These are phyloP conservation scores for Callipepla californica DNA, from an alignment of 2,113 vertebrate genomes.

Conservation along the genomic window DNA sequence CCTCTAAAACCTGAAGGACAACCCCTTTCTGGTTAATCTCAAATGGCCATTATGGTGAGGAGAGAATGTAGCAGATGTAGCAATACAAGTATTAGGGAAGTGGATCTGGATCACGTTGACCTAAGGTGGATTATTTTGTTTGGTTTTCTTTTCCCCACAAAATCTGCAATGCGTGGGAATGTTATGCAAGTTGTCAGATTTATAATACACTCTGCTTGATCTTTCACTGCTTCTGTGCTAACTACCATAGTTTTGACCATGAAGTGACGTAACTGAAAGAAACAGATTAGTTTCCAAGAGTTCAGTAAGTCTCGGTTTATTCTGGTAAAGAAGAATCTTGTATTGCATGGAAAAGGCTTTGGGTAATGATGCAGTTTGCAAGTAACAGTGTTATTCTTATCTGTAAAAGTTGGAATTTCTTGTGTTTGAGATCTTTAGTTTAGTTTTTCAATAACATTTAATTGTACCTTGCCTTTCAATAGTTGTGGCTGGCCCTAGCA, in stretches of 20 bases:
- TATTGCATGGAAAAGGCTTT: background rate
- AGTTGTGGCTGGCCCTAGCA: conserved; percentile 97
- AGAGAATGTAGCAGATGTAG: background rate
- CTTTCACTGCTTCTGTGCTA: background rate
- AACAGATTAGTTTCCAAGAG: background rate
- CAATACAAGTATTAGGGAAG: background rate
- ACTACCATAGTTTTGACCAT: background rate
- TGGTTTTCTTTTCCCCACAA: background rate
- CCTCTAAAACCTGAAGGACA: background rate
- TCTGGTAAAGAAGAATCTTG: background rate
- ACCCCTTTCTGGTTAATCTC: background rate
- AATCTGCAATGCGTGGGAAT: background rate
- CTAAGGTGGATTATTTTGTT: background rate
- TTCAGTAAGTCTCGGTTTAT: background rate
- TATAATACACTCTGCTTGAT: background rate
- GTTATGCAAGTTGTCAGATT: background rate
- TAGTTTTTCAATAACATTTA: background rate
- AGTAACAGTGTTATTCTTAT: background rate
- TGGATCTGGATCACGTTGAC: background rate
- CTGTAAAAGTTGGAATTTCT: background rate
- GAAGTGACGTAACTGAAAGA: background rate
- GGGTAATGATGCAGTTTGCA: background rate
- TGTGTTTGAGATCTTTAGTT: background rate
- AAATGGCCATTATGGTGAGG: background rate
- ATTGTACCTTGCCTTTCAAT: background rate